phyloP scores from a whole-genome alignment of 2,888 invertebrate species.

The Zonitis immaculata region DNA sequence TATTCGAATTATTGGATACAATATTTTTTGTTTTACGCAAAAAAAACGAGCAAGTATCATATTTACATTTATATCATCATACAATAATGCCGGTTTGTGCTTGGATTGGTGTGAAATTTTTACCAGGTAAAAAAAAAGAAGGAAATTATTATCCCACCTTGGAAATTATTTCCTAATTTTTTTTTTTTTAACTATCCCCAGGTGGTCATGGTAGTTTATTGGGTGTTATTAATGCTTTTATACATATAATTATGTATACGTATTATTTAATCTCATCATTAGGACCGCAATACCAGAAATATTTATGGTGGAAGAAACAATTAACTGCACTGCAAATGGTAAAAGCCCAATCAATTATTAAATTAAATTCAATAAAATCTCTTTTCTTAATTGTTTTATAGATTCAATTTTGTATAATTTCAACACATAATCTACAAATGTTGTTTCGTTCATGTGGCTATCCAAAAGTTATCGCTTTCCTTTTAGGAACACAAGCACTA shows the following conservation, averaged over 20 bases:
- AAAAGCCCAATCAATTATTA: conserved; percentile 31
- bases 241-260: conserved; percentile 91
- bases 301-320: conserved; percentile 92
- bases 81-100: conserved; percentile 54
- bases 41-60: conserved; percentile 63
- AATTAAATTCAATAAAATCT: not conserved
- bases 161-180: not conserved
- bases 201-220: conserved; percentile 75
- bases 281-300: conserved; percentile 81
- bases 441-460: conserved; percentile 63
- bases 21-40: conserved; percentile 66
- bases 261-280: conserved; percentile 88
- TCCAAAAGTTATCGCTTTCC: conserved; percentile 62
- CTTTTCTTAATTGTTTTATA: conserved; percentile 43
- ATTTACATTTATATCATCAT: conserved; percentile 67
- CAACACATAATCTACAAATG: conserved; percentile 64
- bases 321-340: conserved; percentile 90
- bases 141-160: no score
- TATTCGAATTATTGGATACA: conserved; percentile 55
- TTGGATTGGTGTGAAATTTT: conserved; percentile 53
- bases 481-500: conserved; percentile 62
- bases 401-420: conserved; percentile 73
- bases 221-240: conserved; percentile 87
- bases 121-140: conserved; percentile 50
- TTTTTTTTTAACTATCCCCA: conserved; percentile 38